phyloP scores from a whole-genome alignment of 2,113 vertebrate genomes.

The Shinisaurus crocodilurus region DNA sequence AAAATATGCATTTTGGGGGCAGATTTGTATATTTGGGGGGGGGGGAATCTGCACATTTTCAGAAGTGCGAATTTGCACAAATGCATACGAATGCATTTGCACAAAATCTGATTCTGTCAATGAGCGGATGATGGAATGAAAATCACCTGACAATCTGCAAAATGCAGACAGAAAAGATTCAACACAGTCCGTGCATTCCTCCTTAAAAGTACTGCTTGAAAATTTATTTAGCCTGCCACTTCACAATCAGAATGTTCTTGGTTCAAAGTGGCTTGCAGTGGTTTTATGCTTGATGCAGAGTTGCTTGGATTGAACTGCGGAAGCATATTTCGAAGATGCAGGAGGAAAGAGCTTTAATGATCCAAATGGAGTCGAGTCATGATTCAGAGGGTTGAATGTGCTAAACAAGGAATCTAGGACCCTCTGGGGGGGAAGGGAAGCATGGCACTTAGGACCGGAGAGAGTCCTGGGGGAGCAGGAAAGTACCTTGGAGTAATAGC shows the following conservation, averaged over 20 bases:
- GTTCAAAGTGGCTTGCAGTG: accelerated
- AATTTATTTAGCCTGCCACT: accelerated
- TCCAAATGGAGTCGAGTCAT: conserved; percentile 33
- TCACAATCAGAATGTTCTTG: accelerated
- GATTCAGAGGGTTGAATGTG: background rate
- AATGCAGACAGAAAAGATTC: too few species aligned
- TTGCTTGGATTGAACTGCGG: background rate
- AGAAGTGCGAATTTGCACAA: too few species aligned
- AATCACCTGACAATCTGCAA: too few species aligned
- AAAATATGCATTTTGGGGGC: too few species aligned
- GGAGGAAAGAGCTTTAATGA: background rate
- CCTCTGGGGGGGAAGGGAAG: conserved; percentile 38
- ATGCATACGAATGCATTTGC: too few species aligned
- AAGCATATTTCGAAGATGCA: accelerated
- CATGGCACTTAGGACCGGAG: conserved; percentile 33
- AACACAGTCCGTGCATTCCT: too few species aligned
- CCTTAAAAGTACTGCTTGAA: background rate
- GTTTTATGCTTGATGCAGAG: background rate
- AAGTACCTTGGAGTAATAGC: conserved; percentile 6
- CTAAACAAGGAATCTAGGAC: background rate
- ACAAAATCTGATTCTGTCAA: too few species aligned
- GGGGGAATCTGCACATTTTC: too few species aligned
- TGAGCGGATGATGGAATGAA: too few species aligned
- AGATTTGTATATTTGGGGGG: too few species aligned
- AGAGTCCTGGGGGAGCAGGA: background rate